Conservation (phyloP, 2,888 invertebrate species). For the Scaptomyza tumidula region DNA sequence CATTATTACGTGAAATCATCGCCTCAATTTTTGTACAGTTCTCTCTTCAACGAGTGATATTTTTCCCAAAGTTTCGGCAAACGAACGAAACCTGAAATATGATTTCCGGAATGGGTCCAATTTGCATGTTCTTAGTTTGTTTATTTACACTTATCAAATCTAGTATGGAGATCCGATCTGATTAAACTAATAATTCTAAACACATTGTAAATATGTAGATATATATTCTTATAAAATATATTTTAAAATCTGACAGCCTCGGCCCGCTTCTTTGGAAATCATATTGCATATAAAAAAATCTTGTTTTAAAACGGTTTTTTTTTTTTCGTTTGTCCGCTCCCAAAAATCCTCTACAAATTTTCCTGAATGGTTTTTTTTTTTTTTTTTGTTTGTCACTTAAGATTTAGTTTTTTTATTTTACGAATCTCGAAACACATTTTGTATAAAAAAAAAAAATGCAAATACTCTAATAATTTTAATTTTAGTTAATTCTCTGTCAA, state of each 20-base stretch:
- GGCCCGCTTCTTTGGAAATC: constrained; percentile 46
- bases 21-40: constrained; percentile 68
- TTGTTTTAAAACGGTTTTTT: not conserved
- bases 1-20: constrained; percentile 58
- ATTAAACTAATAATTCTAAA: constrained; percentile 1
- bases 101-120: constrained; percentile 54
- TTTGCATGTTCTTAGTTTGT: constrained; percentile 39
- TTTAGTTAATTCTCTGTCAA: constrained; percentile 69
- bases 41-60: constrained; percentile 52
- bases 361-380: constrained; percentile 16
- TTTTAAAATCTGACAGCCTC: constrained; percentile 1
- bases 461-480: constrained; percentile 53
- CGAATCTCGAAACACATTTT: constrained; percentile 52
- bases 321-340: constrained; percentile 55
- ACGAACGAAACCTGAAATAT: constrained; percentile 44
- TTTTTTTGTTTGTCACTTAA: constrained; percentile 37
- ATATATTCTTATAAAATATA: constrained; percentile 2
- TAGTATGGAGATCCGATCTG: constrained; percentile 33
- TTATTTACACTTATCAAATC: constrained; percentile 4
- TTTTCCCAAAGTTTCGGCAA: constrained; percentile 40
- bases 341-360: constrained; percentile 34
- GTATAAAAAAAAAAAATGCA: constrained; percentile 50
- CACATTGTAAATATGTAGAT: constrained; percentile 9
- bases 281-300: constrained; percentile 33
- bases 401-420: constrained; percentile 17